Evolutionary conservation across 1,140 invertebrate species (phyloP), one percentile per base, ranked within the genome.

Genomic region (Drosophila funebris): DNA sequence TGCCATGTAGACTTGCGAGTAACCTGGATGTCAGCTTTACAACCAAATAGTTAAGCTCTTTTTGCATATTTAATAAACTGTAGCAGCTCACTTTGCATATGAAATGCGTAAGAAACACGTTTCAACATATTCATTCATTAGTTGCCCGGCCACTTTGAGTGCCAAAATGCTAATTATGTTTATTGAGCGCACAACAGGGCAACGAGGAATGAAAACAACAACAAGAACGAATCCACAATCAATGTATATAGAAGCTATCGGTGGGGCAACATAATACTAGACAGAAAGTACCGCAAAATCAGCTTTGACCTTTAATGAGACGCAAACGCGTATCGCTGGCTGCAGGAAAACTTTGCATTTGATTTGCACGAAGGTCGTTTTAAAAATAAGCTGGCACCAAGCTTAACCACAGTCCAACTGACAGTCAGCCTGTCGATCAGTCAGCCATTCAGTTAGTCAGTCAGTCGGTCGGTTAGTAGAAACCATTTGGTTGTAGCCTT

Each of bases 101-200:
- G 73, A 85, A 87, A 77, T 85, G 56, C 36, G 52, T 46, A 8
- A 33, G 52, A 41, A 11, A 14, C 66, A 67, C 70, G 62, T 80
- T 71, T 74, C 39, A 41, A 78, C 71, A 66, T 60, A 78, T 62
- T 88, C 78, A 82, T 88, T 87, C 83, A 87, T 87, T 87, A 87
- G 78, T 78, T 52, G n/a, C 54, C 54, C 66, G 27, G 71, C 74
- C 82, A 82, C 82, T 74, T 85, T 71, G 70, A 82, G 82, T 88
- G 82, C 58, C 83, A 82, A 87, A 87, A 87, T 87, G 82, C 62
- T 87, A 87, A 87, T 88, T 87, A 87, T 85, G 83, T 85, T 85
- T 85, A 85, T 87, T 85, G 83, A 85, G 82, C 75, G 27, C 71
- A 66, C 62, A 70, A 46, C 33, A 75, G 37, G 41, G 39, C 64